Percentiles rank a stretch among this genome's conserved stretches.
Evolutionary conservation across 2,113 vertebrate species (phyloP).

Genomic region (Promerops cafer): DNA sequence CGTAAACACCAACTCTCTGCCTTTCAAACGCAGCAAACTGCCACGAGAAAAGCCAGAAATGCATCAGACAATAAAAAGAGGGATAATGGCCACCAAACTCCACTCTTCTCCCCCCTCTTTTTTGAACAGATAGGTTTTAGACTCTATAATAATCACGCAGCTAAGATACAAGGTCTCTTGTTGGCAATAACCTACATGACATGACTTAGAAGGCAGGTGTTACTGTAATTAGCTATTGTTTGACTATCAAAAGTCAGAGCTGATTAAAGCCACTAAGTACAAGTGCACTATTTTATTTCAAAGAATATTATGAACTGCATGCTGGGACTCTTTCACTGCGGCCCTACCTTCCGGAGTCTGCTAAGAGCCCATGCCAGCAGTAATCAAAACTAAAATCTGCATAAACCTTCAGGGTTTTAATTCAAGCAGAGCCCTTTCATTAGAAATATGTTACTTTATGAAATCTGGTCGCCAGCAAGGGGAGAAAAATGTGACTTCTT

Average conservation of each 20-base stretch:
- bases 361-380: conserved; percentile 98
- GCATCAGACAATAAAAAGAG: conserved; percentile 44
- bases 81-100: conserved; percentile 73
- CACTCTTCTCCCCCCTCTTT: conserved; percentile 55
- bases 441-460: conserved; percentile 97
- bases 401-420: conserved; percentile 90
- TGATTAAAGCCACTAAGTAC: conserved; percentile 98
- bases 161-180: conserved; percentile 84
- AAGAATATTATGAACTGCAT: conserved; percentile 91
- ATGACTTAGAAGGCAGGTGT: conserved; percentile 96
- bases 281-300: conserved; percentile 97
- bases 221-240: conserved; percentile 99
- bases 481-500: conserved; percentile 97
- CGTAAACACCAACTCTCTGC: conserved; percentile 5
- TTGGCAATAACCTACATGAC: conserved; percentile 86
- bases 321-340: conserved; percentile 96
- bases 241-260: conserved; percentile 99
- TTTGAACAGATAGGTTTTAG: conserved; percentile 66
- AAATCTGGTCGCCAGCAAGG: conserved; percentile 92
- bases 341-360: conserved; percentile 88
- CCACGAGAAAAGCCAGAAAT: conserved; percentile 19
- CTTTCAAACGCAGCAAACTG: conserved; percentile 3
- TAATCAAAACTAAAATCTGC: conserved; percentile 98
- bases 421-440: conserved; percentile 99
- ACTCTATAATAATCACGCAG: conserved; percentile 72